Percentiles rank a stretch among this genome's conserved stretches.
phyloP scores from a whole-genome alignment of 2,888 invertebrate species.

The Helobdella robusta region DNA sequence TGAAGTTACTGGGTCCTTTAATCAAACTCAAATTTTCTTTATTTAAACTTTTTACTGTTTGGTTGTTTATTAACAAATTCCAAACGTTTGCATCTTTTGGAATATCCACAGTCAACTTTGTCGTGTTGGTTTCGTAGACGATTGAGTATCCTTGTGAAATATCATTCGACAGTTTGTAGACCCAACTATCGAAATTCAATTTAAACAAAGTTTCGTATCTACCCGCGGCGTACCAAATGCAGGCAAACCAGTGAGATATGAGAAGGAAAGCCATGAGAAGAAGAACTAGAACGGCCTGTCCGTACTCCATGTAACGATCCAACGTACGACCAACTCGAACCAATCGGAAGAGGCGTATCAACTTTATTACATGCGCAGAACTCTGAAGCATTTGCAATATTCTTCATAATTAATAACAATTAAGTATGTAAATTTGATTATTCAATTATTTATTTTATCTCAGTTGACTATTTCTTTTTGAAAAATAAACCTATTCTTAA shows the following conservation, averaged over 20 bases:
- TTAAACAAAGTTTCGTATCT: conserved; percentile 44
- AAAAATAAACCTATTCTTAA: too few relatives aligned
- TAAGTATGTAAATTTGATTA: too few relatives aligned
- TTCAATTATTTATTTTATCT: too few relatives aligned
- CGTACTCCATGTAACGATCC: conserved; percentile 97
- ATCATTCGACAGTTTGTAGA: conserved; percentile 1
- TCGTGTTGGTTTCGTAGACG: background rate
- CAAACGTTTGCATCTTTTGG: background rate
- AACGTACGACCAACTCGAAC: conserved; percentile 86
- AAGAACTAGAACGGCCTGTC: conserved; percentile 95
- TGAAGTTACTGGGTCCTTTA: conserved; percentile 42
- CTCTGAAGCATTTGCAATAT: too few relatives aligned
- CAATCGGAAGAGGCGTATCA: conserved; percentile 85
- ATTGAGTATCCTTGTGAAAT: background rate
- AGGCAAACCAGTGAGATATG: conserved; percentile 98
- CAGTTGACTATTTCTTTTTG: too few relatives aligned
- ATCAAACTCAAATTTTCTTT: conserved; percentile 26
- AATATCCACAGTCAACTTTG: background rate
- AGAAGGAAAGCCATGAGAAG: conserved; percentile 94
- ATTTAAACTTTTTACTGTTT: too few relatives aligned
- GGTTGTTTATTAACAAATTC: too few relatives aligned
- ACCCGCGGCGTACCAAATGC: conserved; percentile 96
- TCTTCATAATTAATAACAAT: too few relatives aligned
- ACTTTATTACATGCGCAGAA: conserved; percentile 95
- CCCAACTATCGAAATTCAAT: conserved; percentile 23